phyloP scores from a whole-genome alignment of 2,888 invertebrate species.

The Orthonevra nobilis region DNA sequence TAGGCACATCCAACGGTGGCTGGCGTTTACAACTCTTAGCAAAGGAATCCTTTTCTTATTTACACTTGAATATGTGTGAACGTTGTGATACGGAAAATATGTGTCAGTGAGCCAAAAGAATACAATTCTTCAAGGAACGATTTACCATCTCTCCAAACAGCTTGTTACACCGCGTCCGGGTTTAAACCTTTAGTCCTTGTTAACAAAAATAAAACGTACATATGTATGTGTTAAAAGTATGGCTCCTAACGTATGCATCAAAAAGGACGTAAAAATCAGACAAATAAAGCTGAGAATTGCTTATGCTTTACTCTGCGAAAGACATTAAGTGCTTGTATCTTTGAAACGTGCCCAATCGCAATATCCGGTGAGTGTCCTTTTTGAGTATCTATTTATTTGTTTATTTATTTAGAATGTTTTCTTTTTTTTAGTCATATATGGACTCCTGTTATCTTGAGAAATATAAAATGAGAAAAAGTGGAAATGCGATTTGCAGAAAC shows the following conservation, averaged over 20 bases:
- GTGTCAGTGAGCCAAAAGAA: slow-evolving; percentile 61
- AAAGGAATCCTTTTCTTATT: slow-evolving; percentile 62
- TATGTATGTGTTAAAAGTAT: too few species aligned
- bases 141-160: slow-evolving; percentile 37
- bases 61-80: slow-evolving; percentile 47
- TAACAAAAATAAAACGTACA: too few species aligned
- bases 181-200: slow-evolving; percentile 14
- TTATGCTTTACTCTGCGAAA: neutral
- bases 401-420: slow-evolving; percentile 49
- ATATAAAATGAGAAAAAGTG: neutral
- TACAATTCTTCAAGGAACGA: too few species aligned
- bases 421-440: too few species aligned
- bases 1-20: slow-evolving; percentile 41
- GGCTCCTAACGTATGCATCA: slow-evolving; percentile 46
- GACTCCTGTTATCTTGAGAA: slow-evolving; percentile 9
- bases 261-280: slow-evolving; percentile 43
- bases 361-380: slow-evolving; percentile 50
- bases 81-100: slow-evolving; percentile 35
- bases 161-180: too few species aligned
- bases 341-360: slow-evolving; percentile 54
- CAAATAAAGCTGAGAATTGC: slow-evolving; percentile 47
- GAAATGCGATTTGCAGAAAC: slow-evolving; percentile 39
- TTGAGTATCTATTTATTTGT: slow-evolving; percentile 53
- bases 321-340: slow-evolving; percentile 52
- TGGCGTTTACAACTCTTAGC: slow-evolving; percentile 57